Percentiles rank a stretch among this genome's conserved stretches.
Conservation (phyloP, 2,888 invertebrate genomes). For the Schizaphis graminum region DNA sequence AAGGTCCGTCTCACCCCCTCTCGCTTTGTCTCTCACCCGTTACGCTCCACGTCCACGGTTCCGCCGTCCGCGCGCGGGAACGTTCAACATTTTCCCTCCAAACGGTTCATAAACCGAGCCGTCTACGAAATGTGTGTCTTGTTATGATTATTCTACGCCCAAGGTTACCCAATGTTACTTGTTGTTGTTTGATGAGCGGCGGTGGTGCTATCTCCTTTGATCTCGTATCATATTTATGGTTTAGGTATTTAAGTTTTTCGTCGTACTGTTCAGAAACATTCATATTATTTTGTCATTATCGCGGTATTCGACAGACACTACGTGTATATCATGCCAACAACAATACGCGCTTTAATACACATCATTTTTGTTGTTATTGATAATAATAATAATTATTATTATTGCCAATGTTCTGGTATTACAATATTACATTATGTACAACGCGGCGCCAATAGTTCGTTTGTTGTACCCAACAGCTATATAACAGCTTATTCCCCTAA, state of each 20-base stretch:
- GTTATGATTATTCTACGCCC: background rate
- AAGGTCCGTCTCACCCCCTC: background rate
- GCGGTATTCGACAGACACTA: background rate
- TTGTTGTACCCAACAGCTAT: too few relatives aligned
- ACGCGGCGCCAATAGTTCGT: background rate
- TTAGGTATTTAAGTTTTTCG: background rate
- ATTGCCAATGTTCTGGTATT: background rate
- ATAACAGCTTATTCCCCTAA: too few relatives aligned
- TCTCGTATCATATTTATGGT: background rate
- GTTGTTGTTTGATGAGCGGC: background rate
- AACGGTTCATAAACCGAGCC: background rate
- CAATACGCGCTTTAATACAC: background rate
- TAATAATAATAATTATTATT: background rate
- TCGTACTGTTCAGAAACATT: background rate
- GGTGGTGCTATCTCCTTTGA: background rate
- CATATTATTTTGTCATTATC: background rate
- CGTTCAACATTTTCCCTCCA: slow-evolving; percentile 14
- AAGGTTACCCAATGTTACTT: background rate
- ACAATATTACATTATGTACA: background rate
- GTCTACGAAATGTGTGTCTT: background rate
- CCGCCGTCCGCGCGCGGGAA: background rate
- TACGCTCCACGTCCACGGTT: background rate
- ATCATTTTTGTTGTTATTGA: background rate
- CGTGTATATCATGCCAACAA: background rate
- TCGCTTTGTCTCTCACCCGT: background rate